Base-by-base conservation (phyloP, 1,140 invertebrate species). In the Hirudo medicinalis region DNA sequence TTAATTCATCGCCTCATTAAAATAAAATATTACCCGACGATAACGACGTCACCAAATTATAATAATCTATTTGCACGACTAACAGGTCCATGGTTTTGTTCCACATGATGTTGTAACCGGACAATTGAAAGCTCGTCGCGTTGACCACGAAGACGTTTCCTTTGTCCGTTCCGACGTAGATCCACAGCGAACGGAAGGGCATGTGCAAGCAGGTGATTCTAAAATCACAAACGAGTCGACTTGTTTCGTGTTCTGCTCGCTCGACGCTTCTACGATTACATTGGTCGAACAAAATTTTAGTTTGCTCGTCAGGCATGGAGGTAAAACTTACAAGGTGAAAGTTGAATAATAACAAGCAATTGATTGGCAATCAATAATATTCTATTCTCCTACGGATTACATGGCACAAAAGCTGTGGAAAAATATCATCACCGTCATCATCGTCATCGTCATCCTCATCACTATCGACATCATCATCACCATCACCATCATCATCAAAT, bases 11-110 rank as follows among this genome's bases (percentile, higher is more conserved):
- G 6, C 6, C 32, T 36, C 32, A 6, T 36, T 36, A 36, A 36
- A 36, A 36, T 36, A 36, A 36, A 36, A 36, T 36, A 36, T 36
- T 6, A 36, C 32, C 32, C 6, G 6, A 36, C 6, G 32, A 36
- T 36, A 36, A 36, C 32, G 32, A 36, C 32, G 32, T 36, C 32
- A 6, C 32, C 43, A 5, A 49, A 49, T 49, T 49, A 15, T 5
- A 49, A 49, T 49, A 49, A 49, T 49, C 11, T 49, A 49, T 49
- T 63, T 20, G 22, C 57, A 63, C 11, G 29, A 90, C 91, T 92
- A 85, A 96, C 92, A 95, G 85, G 89, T 97, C 94, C 81, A 97
- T 97, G 77, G 92, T 91, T 86, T 97, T 97, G 86, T 97, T 97
- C 94, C 94, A 97, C 86, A 96, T 95, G 83, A 97, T 93, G 81